phyloP scores from a whole-genome alignment of 2,888 invertebrate genomes.

The Andrena haemorrhoa region DNA sequence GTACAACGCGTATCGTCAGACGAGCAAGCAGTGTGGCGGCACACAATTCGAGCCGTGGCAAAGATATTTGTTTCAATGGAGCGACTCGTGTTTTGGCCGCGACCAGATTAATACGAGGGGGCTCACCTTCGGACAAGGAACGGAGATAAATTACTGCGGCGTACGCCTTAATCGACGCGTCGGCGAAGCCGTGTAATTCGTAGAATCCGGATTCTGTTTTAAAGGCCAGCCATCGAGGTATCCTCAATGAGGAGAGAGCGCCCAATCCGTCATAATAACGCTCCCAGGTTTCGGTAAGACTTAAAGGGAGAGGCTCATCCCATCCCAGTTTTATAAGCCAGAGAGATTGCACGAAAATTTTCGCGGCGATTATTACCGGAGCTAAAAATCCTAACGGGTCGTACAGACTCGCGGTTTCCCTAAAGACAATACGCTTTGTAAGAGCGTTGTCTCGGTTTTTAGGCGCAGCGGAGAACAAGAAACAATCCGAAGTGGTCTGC shows the following conservation, averaged over 20 bases:
- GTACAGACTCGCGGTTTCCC: not conserved
- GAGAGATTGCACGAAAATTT: not conserved
- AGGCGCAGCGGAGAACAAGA: not conserved
- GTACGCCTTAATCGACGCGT: not conserved
- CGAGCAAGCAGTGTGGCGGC: not conserved
- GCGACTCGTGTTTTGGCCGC: too few relatives aligned
- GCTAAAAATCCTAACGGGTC: not conserved
- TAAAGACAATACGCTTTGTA: not conserved
- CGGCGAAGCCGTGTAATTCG: slow-evolving; percentile 8
- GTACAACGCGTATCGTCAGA: not conserved
- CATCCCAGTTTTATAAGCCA: not conserved
- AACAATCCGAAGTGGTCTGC: not conserved
- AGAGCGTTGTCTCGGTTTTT: not conserved
- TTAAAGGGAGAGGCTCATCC: not conserved
- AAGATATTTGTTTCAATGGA: too few relatives aligned
- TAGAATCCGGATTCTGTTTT: not conserved
- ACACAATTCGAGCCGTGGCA: slow-evolving; percentile 7
- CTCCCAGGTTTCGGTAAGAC: not conserved
- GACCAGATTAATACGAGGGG: too few relatives aligned
- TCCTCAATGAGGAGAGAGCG: too few relatives aligned
- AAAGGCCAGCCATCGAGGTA: not conserved
- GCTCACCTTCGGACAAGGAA: not conserved
- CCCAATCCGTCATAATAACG: too few relatives aligned
- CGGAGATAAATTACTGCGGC: not conserved
- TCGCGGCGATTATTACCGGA: not conserved